Evolutionary conservation across 1,140 invertebrate species (phyloP).

Genomic region (Magallana gigas): DNA sequence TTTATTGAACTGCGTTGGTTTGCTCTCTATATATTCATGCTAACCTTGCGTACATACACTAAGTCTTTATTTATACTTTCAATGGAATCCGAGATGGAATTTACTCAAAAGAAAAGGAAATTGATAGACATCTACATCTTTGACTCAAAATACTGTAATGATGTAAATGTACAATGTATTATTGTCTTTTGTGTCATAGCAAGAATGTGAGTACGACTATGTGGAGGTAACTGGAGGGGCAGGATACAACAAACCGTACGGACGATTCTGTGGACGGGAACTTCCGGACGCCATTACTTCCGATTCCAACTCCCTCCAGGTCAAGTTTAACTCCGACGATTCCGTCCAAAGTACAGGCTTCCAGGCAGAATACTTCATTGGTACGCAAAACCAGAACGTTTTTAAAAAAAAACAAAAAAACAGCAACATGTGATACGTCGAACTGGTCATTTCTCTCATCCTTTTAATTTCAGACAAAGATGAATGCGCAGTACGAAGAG

Average conservation of each 20-base stretch:
- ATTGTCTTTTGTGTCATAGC: constrained; percentile 83
- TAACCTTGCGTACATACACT: no score
- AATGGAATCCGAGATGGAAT: no score
- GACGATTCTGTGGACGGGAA: constrained; percentile 92
- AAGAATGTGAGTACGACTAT: constrained; percentile 97
- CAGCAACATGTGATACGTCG: no score
- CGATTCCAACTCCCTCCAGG: constrained; percentile 94
- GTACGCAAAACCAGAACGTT: constrained; percentile 79
- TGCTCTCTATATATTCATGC: no score
- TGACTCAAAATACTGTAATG: not conserved
- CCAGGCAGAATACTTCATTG: constrained; percentile 92
- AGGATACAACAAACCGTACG: constrained; percentile 88
- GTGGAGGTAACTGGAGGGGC: constrained; percentile 96
- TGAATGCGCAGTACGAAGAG: constrained; percentile 95
- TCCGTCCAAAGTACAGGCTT: constrained; percentile 97
- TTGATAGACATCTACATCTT: no score
- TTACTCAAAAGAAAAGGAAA: no score
- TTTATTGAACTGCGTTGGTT: no score
- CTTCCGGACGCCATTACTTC: constrained; percentile 93
- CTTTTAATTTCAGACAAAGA: constrained; percentile 88
- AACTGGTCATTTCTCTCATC: not conserved
- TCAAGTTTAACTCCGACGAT: constrained; percentile 97
- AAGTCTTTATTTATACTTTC: no score
- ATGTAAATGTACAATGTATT: not conserved
- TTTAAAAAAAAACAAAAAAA: no score